These are phyloP conservation scores for Pectinophora gossypiella DNA, from an alignment of 1,140 invertebrate genomes.

Conservation along the genomic window DNA sequence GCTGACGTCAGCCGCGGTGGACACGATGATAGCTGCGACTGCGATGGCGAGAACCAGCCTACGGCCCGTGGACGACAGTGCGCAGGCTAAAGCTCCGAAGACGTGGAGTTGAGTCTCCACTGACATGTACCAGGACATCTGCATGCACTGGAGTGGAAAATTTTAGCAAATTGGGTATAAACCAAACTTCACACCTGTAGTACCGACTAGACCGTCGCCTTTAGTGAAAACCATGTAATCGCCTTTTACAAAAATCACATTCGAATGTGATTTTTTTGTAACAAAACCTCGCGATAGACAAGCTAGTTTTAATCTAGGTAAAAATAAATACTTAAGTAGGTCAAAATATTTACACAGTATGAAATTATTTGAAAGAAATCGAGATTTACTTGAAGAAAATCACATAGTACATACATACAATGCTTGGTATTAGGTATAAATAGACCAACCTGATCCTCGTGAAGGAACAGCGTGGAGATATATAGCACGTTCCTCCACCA, in stretches of 20 bases:
- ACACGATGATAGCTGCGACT: conserved; percentile 16
- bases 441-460: neutral
- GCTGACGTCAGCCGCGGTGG: conserved; percentile 26
- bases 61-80: conserved; percentile 17
- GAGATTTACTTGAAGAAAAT: no score
- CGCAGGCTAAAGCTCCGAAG: conserved; percentile 36
- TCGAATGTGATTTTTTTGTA: no score
- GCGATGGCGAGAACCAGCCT: conserved; percentile 14
- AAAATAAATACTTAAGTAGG: no score
- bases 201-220: no score
- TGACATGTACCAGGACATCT: conserved; percentile 56
- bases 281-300: no score
- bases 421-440: neutral
- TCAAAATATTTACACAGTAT: no score
- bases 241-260: no score
- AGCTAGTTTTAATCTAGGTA: no score
- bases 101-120: conserved; percentile 51
- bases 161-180: no score
- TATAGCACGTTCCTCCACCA: conserved; percentile 63
- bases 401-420: neutral
- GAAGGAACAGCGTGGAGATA: conserved; percentile 23
- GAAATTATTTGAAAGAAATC: no score
- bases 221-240: no score
- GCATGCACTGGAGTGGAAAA: conserved; percentile 42
- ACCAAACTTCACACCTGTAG: no score